Evolutionary conservation across 2,888 invertebrate genomes (phyloP), one percentile per base, ranked within the genome.

Genomic region (Limenitis camilla): DNA sequence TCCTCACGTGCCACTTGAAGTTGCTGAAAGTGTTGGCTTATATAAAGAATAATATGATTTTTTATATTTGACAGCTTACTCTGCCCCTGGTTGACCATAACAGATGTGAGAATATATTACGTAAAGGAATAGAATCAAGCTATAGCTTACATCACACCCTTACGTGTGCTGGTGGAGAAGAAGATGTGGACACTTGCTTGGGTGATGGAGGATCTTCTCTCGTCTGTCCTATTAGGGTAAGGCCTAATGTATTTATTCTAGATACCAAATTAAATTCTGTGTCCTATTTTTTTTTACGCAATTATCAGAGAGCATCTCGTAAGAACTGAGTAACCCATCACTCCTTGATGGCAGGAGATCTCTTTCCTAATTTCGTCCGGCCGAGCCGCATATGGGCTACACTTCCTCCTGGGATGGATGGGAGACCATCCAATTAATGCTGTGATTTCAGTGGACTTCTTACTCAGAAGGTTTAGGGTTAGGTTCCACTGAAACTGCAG

Each of bases 191-290:
- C 62, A 92, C 93, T 0, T 94, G 94, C 79, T 90, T 90, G 68
- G 92, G 89, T 8, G 94, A 95, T 68, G 94, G 94, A 0, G 94
- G 94, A 2, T 92, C 93, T 31, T 93, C 94, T 0, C 78, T 95
- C 9, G 92, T 93, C 0, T 95, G 94, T 61, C 92, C 93, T 11
- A 11, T 60, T 0, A 32, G 38, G 47, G 59, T 60, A 52, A 30
- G 40, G n/a, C n/a, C 9, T 4, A 41, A 2, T 28, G 2, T 31
- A 4, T 35, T 30, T 7, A 10, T n/a, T 28, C 3, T 40, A 38
- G 10, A 38, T 38, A 10, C 19, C 9, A 33, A 33, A 1, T 9
- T 33, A 33, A n/a, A 2, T 5, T 33, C 7, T 9, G 33, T 5
- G 4, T 35, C 10, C 11, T 8, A 36, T 27, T 10, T 30, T 28